A percentile compares a stretch with the other conserved stretches of the same genome.
Evolutionary conservation across 1,140 invertebrate species (phyloP).

Genomic region (Pseudoatta argentina): DNA sequence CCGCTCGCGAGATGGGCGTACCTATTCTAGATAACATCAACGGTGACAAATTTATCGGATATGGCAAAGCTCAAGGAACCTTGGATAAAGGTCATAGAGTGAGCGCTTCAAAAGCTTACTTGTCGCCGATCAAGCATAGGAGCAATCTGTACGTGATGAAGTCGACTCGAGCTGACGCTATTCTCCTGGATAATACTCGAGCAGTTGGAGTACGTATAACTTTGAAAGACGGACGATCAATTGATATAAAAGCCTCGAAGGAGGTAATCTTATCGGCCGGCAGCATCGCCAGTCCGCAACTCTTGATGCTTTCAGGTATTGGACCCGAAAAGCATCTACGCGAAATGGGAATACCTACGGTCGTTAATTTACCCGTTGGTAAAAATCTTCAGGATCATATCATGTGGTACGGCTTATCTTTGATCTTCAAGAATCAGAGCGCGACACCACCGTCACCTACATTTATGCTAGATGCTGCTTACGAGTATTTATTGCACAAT

Average conservation of each 20-base stretch:
- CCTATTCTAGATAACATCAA: slow-evolving; percentile 81
- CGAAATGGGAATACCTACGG: slow-evolving; percentile 86
- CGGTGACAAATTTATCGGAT: slow-evolving; percentile 85
- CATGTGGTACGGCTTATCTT: slow-evolving; percentile 78
- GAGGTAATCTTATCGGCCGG: slow-evolving; percentile 90
- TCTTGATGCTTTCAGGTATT: slow-evolving; percentile 91
- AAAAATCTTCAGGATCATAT: slow-evolving; percentile 90
- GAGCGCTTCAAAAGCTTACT: slow-evolving; percentile 89
- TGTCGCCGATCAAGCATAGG: slow-evolving; percentile 87
- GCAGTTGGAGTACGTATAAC: slow-evolving; percentile 85
- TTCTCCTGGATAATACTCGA: slow-evolving; percentile 86
- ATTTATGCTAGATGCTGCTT: slow-evolving; percentile 67
- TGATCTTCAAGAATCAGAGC: slow-evolving; percentile 78
- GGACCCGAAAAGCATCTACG: slow-evolving; percentile 90
- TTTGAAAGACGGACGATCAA: slow-evolving; percentile 80
- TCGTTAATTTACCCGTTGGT: slow-evolving; percentile 89
- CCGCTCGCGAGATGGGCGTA: slow-evolving; percentile 83
- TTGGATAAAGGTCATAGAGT: slow-evolving; percentile 88
- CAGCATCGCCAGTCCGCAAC: slow-evolving; percentile 87
- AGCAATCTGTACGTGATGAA: slow-evolving; percentile 91
- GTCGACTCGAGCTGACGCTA: slow-evolving; percentile 87
- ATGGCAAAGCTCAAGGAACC: slow-evolving; percentile 84
- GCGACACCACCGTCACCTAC: slow-evolving; percentile 85
- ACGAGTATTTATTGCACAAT: slow-evolving; percentile 78
- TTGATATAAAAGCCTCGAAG: slow-evolving; percentile 85